Evolutionary conservation across 2,888 invertebrate genomes (phyloP), one percentile per base, ranked within the genome.

Genomic region (Rhingia rostrata): DNA sequence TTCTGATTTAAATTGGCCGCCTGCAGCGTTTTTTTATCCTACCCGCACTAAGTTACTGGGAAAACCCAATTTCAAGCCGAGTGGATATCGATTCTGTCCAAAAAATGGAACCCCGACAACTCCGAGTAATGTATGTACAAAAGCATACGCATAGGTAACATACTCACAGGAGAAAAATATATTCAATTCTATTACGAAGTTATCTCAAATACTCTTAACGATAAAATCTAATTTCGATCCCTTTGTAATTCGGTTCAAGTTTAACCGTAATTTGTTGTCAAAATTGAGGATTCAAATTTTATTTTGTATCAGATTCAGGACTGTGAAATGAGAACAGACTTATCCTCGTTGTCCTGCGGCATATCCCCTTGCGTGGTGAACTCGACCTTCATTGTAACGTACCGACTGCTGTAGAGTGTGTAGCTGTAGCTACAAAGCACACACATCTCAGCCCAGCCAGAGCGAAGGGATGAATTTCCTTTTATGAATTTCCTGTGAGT

Each of bases 221-320:
- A 89, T 89, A 86, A 90, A 90, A 90, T 90, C 88, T 88, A 90
- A 90, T 90, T 90, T 86, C 86, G 87, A 88, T 90, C 88, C 90
- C 89, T 88, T 90, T 89, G 88, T 89, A 85, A 86, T 86, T 86
- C 83, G 73, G 85, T 87, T 86, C 84, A 87, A 86, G 87, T 87
- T 87, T 86, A 86, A 86, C 87, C 87, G 85, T 86, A 87, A 88
- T 87, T 87, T 86, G 87, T 86, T 85, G 81, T 83, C 78, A 79
- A 85, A 86, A 81, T 86, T 85, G 86, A 67, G 70, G 87, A 86
- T 80, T 86, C 78, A 87, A 86, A 84, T 78, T 82, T 72, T 84
- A 70, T 75, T 79, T 78, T 58, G 51, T 47, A 78, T 66, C 47
- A 22, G 22, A 22, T 22, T 22, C 22, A 69, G 47, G 7, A 53